Evolutionary conservation across 2,888 invertebrate species (phyloP), one percentile per base, ranked within the genome.

Genomic region (Aporophyla lueneburgensis): DNA sequence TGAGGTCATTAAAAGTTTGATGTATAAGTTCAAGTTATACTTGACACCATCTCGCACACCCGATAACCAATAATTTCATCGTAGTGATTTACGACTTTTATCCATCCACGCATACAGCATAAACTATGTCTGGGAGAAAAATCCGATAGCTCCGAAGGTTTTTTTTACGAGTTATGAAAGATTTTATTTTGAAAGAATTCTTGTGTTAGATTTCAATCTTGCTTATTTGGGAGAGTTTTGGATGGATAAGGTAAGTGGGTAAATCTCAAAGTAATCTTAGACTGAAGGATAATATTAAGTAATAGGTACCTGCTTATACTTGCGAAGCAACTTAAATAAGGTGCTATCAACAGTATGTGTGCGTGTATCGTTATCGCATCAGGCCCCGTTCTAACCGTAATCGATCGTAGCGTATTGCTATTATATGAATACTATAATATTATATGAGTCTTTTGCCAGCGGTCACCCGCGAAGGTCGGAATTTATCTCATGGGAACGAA

Each of bases 31-130:
- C 6, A 40, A 46, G 24, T 70, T 40, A 24, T 21, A 16, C 24
- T 40, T 54, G 21, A 43, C 54, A 56, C 80, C 33, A 56, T 33
- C n/a, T 16, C 54, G 40, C 49, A 24, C 43, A 72, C 49, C 49
- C 49, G 49, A 77, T 62, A 79, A 49, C 72, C 61, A 71, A 71
- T 79, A n/a, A 77, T 62, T 79, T 54, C 54, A 54, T 51, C n/a
- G 19, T 9, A 54, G 40, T 62, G 49, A 80, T 62, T 77, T 79
- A 80, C 40, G 54, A 72, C 54, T 61, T 72, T 54, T 43, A n/a
- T 62, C 71, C 62, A 54, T 62, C 16, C 40, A 54, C n/a, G 61
- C 54, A 43, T 62, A 51, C 27, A 46, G 51, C 43, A 56, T 62
- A 27, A 78, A 54, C 53, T n/a, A 72, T 62, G 72, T 77, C 46